phyloP scores from a whole-genome alignment of 2,113 vertebrate genomes.

The Empidonax traillii region DNA sequence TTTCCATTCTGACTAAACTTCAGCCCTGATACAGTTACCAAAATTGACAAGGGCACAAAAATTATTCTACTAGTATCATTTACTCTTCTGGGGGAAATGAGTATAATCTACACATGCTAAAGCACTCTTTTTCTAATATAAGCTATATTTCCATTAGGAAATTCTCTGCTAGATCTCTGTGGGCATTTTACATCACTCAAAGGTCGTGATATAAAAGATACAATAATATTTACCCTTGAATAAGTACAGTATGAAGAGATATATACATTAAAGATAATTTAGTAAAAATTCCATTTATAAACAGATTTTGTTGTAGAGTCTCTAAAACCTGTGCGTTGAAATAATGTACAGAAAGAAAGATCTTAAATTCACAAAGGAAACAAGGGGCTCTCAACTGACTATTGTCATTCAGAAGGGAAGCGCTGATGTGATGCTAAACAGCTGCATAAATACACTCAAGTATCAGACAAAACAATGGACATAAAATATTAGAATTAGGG shows the following conservation, averaged over 20 bases:
- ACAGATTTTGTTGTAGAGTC: background rate
- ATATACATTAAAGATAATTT: background rate
- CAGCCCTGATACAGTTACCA: background rate
- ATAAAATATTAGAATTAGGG: background rate
- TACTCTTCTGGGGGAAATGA: background rate
- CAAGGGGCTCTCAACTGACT: background rate
- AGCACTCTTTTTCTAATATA: background rate
- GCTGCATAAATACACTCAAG: background rate
- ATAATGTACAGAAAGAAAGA: background rate
- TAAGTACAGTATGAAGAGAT: background rate
- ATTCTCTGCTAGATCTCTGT: background rate
- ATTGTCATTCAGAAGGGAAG: background rate
- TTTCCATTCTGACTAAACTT: background rate
- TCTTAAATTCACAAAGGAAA: background rate
- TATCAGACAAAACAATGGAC: background rate
- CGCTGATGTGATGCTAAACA: background rate
- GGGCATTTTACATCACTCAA: background rate
- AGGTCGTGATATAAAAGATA: background rate
- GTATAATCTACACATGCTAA: background rate
- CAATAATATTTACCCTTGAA: background rate
- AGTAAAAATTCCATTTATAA: background rate
- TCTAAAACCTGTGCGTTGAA: background rate
- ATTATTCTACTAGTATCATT: background rate
- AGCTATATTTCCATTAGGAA: background rate
- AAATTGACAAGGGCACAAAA: background rate